Conservation (phyloP, 2,797 vertebrate genomes). For the Podarcis lilfordi region DNA sequence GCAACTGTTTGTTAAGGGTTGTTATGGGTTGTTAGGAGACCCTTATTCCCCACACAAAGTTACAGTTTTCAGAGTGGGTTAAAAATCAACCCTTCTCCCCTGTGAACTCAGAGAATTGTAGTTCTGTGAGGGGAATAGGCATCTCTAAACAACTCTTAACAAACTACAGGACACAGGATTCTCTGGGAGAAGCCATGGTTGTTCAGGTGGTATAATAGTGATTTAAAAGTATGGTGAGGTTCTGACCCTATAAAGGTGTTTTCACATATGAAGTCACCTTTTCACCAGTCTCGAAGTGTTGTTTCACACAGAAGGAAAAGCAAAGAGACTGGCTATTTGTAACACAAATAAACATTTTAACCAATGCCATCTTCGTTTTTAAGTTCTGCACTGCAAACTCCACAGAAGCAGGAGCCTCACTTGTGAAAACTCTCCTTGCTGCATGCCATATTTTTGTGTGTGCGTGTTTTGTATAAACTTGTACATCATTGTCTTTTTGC, state of each 20-base stretch:
- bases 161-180: too few relatives aligned
- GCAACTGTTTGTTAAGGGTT: background rate
- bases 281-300: background rate
- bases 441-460: slow-evolving; percentile 15
- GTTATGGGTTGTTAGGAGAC: background rate
- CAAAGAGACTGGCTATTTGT: background rate
- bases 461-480: slow-evolving; percentile 67
- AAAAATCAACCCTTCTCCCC: too few relatives aligned
- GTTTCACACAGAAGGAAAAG: background rate
- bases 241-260: background rate
- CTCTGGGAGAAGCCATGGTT: too few relatives aligned
- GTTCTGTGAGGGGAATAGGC: too few relatives aligned
- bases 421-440: background rate
- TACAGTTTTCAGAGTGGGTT: too few relatives aligned
- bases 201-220: too few relatives aligned
- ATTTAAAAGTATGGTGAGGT: too few relatives aligned
- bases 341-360: background rate
- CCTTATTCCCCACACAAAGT: too few relatives aligned
- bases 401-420: background rate
- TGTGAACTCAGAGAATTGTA: too few relatives aligned
- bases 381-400: background rate
- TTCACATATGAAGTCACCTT: too few relatives aligned
- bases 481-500: slow-evolving; percentile 68
- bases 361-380: background rate
- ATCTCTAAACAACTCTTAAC: too few relatives aligned